Evolutionary conservation across 2,797 vertebrate genomes (phyloP).

Genomic region (Gallirallus australis): DNA sequence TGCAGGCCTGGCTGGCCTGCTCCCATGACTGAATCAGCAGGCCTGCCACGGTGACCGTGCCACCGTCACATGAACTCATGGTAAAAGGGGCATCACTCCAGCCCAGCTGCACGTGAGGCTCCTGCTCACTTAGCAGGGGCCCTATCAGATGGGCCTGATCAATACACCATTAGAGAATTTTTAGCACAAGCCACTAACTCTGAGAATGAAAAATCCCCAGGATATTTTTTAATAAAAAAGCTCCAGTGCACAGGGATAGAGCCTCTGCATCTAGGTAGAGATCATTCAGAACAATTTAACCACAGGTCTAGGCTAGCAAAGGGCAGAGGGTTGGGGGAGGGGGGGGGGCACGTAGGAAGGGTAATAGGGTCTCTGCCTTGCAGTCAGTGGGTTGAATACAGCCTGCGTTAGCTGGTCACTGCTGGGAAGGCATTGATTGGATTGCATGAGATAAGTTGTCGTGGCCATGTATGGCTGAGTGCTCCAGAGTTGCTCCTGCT

Average conservation of each 20-base stretch:
- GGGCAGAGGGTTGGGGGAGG: not conserved
- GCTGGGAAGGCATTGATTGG: not conserved
- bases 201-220: not conserved
- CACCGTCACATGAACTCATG: fast-evolving
- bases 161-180: not conserved
- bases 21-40: not conserved
- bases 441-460: not conserved
- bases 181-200: not conserved
- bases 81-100: fast-evolving
- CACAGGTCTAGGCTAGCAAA: not conserved
- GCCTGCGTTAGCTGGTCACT: not conserved
- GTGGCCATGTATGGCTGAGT: not conserved
- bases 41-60: not conserved
- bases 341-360: not conserved
- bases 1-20: not conserved
- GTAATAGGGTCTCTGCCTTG: not conserved
- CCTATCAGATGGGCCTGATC: not conserved
- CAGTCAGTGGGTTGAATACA: not conserved
- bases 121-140: fast-evolving
- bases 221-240: not conserved
- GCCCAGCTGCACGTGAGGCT: not conserved
- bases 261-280: not conserved
- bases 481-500: not conserved
- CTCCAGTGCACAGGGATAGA: not conserved
- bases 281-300: not conserved